Evolutionary conservation across 2,797 vertebrate genomes (phyloP).

Genomic region (Scyliorhinus canicula): DNA sequence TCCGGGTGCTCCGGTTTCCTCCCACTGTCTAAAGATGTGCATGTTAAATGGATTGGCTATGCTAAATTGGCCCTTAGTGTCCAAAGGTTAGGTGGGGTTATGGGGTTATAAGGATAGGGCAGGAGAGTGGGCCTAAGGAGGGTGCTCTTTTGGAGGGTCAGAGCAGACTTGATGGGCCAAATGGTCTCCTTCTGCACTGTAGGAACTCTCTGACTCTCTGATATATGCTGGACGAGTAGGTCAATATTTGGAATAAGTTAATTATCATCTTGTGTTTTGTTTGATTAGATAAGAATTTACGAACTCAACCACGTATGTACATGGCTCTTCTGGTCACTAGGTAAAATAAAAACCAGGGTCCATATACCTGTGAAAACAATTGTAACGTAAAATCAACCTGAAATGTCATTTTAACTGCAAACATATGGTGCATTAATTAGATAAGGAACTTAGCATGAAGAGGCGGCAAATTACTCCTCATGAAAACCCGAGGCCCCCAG

Average conservation of each 20-base stretch:
- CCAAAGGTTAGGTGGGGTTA: no score
- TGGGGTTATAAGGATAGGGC: no score
- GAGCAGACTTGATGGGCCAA: no score
- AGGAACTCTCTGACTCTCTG: no score
- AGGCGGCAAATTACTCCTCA: neutral
- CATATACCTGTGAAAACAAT: neutral
- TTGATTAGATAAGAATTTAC: neutral
- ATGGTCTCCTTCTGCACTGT: no score
- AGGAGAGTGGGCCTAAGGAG: no score
- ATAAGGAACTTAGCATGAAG: neutral
- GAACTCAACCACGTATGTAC: neutral
- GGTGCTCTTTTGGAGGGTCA: no score
- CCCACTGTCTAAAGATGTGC: no score
- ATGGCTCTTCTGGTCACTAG: neutral
- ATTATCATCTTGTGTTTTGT: constrained; percentile 48
- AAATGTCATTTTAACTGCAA: neutral
- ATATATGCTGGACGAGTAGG: constrained; percentile 38
- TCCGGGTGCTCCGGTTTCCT: no score
- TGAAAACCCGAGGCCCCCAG: no score
- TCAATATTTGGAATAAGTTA: constrained; percentile 57
- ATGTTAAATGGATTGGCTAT: no score
- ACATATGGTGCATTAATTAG: neutral
- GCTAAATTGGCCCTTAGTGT: no score
- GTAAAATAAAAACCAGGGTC: neutral
- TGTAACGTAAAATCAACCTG: neutral